Evolutionary conservation across 2,113 vertebrate species (phyloP).

Genomic region (Myanophis thanlyinensis): DNA sequence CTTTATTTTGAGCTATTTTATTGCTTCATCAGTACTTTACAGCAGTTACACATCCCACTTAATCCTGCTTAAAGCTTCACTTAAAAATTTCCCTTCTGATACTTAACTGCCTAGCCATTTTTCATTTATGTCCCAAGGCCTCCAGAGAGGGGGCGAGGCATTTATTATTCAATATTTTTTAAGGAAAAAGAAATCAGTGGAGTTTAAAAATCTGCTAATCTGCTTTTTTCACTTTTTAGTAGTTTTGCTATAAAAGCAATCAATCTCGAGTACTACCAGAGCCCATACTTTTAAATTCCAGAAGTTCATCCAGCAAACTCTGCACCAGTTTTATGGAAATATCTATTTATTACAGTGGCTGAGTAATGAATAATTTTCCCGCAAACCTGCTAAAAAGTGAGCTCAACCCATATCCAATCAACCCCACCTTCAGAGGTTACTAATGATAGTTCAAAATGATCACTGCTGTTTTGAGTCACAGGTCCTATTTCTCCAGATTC

Average conservation of each 20-base stretch:
- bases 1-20: slow-evolving; percentile 71
- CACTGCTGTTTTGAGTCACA: background rate
- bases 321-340: background rate
- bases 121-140: slow-evolving; percentile 50
- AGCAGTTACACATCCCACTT: slow-evolving; percentile 73
- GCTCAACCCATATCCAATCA: background rate
- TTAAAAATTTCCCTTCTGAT: slow-evolving; percentile 63
- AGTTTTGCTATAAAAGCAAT: slow-evolving; percentile 20
- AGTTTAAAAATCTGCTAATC: slow-evolving; percentile 1
- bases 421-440: background rate
- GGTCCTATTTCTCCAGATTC: background rate
- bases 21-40: slow-evolving; percentile 64
- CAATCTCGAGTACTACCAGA: background rate
- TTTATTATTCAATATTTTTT: slow-evolving; percentile 19
- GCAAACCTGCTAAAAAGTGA: background rate
- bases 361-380: background rate
- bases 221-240: background rate
- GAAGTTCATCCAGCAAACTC: slow-evolving; percentile 22
- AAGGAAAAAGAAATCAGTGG: background rate
- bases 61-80: slow-evolving; percentile 72
- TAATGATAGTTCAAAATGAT: background rate
- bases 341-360: background rate
- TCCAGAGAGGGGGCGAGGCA: slow-evolving; percentile 24
- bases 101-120: slow-evolving; percentile 52
- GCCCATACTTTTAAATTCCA: background rate